A percentile compares a stretch with the other conserved stretches of the same genome.
phyloP scores from a whole-genome alignment of 2,113 vertebrate species.

The Phyllopteryx taeniolatus region DNA sequence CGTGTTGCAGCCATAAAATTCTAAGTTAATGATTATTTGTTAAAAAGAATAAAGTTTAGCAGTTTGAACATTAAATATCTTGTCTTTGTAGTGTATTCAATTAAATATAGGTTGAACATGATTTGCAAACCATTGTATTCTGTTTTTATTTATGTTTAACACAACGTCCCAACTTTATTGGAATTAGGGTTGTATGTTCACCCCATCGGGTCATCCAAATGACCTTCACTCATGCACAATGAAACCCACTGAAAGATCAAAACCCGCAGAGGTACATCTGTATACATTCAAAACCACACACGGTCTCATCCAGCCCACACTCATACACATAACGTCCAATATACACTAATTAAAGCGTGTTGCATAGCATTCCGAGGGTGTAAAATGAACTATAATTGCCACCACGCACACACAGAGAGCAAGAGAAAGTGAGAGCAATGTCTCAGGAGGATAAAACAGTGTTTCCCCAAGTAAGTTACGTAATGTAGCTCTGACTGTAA shows the following conservation, averaged over 20 bases:
- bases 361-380: neutral
- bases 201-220: neutral
- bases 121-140: no score
- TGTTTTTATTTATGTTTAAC: no score
- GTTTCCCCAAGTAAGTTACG: constrained; percentile 25
- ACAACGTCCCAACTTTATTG: no score
- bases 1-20: no score
- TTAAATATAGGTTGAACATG: no score
- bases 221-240: neutral
- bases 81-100: no score
- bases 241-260: neutral
- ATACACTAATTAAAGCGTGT: neutral
- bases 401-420: neutral
- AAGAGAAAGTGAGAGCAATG: neutral
- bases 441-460: neutral
- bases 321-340: neutral
- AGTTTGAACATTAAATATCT: no score
- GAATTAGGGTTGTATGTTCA: neutral
- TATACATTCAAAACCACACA: neutral
- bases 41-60: no score
- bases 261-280: neutral
- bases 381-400: neutral
- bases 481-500: constrained; percentile 18
- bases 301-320: neutral
- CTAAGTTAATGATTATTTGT: no score